A percentile compares a stretch with the other conserved stretches of the same genome.
Evolutionary conservation across 2,113 vertebrate genomes (phyloP).

Genomic region (Rattus rattus): DNA sequence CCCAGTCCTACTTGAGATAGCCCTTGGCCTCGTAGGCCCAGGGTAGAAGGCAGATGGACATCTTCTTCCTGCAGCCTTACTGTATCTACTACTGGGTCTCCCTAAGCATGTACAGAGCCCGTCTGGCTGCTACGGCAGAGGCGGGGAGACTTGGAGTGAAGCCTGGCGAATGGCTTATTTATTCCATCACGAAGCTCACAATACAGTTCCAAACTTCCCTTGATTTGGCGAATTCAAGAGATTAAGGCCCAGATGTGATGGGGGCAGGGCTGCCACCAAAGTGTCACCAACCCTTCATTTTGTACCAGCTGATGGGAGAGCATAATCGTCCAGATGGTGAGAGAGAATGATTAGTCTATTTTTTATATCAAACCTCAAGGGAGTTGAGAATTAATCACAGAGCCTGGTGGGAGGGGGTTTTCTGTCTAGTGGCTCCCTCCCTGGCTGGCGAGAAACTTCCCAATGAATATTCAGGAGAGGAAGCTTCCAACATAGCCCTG

Average conservation of each 20-base stretch:
- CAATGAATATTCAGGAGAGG: conserved; percentile 65
- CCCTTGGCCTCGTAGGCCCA: neutral
- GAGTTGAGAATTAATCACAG: conserved; percentile 63
- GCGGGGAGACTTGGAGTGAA: conserved; percentile 37
- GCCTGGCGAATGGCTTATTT: conserved; percentile 43
- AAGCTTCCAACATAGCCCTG: conserved; percentile 2
- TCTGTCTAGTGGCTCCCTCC: neutral
- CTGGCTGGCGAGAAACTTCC: conserved; percentile 7
- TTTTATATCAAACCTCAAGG: conserved; percentile 48
- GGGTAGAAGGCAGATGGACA: neutral
- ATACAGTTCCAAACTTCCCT: conserved; percentile 58
- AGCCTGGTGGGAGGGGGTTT: conserved; percentile 30
- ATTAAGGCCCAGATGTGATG: conserved; percentile 73
- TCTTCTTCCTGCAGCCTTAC: neutral
- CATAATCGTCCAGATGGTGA: conserved; percentile 80
- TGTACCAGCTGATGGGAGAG: conserved; percentile 65
- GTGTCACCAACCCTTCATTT: conserved; percentile 78
- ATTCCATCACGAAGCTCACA: conserved; percentile 67
- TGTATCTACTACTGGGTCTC: neutral
- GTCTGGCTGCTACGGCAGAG: neutral
- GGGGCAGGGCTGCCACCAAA: conserved; percentile 59
- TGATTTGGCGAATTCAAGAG: conserved; percentile 72
- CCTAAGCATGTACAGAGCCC: neutral
- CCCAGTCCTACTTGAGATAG: neutral
- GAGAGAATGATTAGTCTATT: conserved; percentile 66